Evolutionary conservation across 1,140 invertebrate genomes (phyloP).

Genomic region (Dendrolimus kikuchii): DNA sequence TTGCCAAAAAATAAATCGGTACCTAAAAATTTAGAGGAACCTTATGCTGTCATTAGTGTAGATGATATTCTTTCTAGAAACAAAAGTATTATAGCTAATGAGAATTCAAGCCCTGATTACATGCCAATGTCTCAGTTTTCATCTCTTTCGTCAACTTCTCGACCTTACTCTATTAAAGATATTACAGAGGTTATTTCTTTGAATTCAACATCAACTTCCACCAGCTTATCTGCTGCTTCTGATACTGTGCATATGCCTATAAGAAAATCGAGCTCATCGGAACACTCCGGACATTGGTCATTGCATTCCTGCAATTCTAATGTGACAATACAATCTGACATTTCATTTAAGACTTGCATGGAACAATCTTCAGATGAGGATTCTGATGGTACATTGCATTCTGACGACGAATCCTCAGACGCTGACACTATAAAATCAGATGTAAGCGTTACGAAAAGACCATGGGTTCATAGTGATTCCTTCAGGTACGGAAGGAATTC

Average conservation of each 20-base stretch:
- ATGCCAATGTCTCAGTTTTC: constrained; percentile 31
- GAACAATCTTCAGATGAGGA: constrained; percentile 56
- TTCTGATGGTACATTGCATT: constrained; percentile 52
- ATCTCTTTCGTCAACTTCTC: constrained; percentile 25
- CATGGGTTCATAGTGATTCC: constrained; percentile 59
- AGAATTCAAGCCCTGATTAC: constrained; percentile 13
- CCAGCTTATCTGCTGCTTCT: constrained; percentile 49
- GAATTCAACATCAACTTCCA: constrained; percentile 43
- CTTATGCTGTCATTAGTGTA: constrained; percentile 46
- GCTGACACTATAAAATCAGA: constrained; percentile 60
- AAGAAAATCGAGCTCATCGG: constrained; percentile 56
- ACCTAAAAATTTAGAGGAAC: constrained; percentile 49
- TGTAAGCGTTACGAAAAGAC: constrained; percentile 46
- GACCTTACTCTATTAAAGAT: constrained; percentile 59
- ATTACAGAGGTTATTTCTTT: constrained; percentile 57
- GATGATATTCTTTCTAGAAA: constrained; percentile 38
- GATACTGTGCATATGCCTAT: constrained; percentile 39
- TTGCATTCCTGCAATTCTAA: constrained; percentile 58
- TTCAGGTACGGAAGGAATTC: constrained; percentile 44
- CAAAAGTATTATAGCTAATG: constrained; percentile 16
- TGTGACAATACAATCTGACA: constrained; percentile 51
- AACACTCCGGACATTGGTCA: constrained; percentile 61
- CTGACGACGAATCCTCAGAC: constrained; percentile 53
- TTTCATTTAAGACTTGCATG: constrained; percentile 54
- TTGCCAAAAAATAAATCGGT: constrained; percentile 54